Evolutionary conservation across 2,888 invertebrate species (phyloP).

Genomic region (Tillus elongatus): DNA sequence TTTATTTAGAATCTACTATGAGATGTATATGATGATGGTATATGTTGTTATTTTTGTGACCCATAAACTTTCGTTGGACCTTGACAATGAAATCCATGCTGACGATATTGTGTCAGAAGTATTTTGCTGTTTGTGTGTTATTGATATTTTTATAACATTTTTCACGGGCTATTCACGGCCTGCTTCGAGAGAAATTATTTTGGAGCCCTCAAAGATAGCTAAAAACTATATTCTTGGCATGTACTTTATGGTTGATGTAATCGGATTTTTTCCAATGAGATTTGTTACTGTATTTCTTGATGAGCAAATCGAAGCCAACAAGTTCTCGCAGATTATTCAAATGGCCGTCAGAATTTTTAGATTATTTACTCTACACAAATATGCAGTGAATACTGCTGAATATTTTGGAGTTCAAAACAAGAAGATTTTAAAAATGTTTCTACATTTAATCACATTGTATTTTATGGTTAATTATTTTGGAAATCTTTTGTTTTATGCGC

Average conservation of each 20-base stretch:
- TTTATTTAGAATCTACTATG: neutral
- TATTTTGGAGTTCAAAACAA: neutral
- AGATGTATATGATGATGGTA: neutral
- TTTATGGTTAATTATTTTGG: neutral
- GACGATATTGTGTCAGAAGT: too few species aligned
- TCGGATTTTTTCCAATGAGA: neutral
- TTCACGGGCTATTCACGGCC: neutral
- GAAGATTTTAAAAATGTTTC: neutral
- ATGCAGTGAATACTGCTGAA: neutral
- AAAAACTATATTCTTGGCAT: neutral
- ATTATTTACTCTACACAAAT: neutral
- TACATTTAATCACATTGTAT: neutral
- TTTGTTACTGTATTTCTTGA: neutral
- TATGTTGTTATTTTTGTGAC: too few species aligned
- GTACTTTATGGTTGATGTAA: neutral
- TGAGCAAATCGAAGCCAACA: neutral
- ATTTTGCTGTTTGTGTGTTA: too few species aligned
- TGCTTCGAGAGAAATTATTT: neutral
- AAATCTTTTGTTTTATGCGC: too few species aligned
- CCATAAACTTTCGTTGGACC: too few species aligned
- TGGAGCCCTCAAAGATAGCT: neutral
- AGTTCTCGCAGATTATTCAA: neutral
- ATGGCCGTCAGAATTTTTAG: neutral
- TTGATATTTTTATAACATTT: neutral
- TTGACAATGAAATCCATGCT: neutral